Evolutionary conservation across 2,797 vertebrate species (phyloP).

Genomic region (Phoxinus dragarum): DNA sequence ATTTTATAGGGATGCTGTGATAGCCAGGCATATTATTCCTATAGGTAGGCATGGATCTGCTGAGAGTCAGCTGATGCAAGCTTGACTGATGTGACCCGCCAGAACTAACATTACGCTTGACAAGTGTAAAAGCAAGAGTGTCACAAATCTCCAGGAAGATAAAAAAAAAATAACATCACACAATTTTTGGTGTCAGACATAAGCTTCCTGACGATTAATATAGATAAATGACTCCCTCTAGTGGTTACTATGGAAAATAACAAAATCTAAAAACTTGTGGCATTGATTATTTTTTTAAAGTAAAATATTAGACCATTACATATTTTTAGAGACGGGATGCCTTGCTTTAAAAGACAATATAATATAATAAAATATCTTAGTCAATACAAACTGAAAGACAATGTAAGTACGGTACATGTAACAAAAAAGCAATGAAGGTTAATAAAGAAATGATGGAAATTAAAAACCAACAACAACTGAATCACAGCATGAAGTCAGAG

Average conservation of each 20-base stretch:
- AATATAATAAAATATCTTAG: not conserved
- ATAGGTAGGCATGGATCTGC: too few relatives aligned
- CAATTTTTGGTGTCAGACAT: not conserved
- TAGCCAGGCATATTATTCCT: too few relatives aligned
- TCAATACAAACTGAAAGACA: not conserved
- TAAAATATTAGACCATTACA: not conserved
- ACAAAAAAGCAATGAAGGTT: not conserved
- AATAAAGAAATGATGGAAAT: not conserved
- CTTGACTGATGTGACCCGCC: too few relatives aligned
- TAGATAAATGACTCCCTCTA: conserved; percentile 8
- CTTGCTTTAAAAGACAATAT: not conserved
- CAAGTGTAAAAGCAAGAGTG: not conserved
- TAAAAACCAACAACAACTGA: not conserved
- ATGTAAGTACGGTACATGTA: not conserved
- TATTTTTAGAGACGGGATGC: not conserved
- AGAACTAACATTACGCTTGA: too few relatives aligned
- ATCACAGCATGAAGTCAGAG: not conserved
- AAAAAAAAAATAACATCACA: not conserved
- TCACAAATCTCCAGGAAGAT: not conserved
- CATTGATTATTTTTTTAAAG: not conserved
- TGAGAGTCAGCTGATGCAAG: too few relatives aligned
- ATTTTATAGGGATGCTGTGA: too few relatives aligned
- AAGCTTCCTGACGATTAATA: not conserved
- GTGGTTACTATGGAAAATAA: not conserved
- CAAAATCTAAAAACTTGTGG: not conserved